Conservation (phyloP, 2,888 invertebrate species). For the Hypomecis punctinalis region DNA sequence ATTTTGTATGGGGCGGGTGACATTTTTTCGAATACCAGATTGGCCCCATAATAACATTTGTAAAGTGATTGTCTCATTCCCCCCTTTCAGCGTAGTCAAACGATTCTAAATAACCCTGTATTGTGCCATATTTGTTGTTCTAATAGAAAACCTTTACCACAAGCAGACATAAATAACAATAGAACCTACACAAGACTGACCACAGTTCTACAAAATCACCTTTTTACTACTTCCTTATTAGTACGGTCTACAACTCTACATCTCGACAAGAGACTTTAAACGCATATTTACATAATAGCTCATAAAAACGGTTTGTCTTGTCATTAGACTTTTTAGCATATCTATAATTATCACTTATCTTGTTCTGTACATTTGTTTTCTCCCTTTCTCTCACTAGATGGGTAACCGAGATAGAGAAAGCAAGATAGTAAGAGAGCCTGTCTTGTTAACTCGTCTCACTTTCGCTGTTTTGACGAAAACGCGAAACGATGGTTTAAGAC, state of each 20-base stretch:
- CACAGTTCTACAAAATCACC: conserved; percentile 26
- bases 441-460: conserved; percentile 46
- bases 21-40: too few species aligned
- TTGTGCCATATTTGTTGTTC: too few species aligned
- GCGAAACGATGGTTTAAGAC: conserved; percentile 43
- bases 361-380: conserved; percentile 43
- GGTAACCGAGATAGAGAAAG: conserved; percentile 36
- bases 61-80: too few species aligned
- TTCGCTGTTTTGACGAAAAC: conserved; percentile 54
- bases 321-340: conserved; percentile 60
- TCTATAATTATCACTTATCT: conserved; percentile 61
- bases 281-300: conserved; percentile 19
- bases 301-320: conserved; percentile 52
- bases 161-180: too few species aligned
- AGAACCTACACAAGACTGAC: conserved; percentile 25
- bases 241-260: conserved; percentile 19
- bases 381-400: conserved; percentile 38
- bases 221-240: conserved; percentile 41
- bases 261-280: conserved; percentile 31
- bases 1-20: too few species aligned
- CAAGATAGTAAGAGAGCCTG: conserved; percentile 17
- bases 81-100: too few species aligned
- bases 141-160: too few species aligned
- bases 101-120: too few species aligned
- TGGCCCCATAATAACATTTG: too few species aligned